Evolutionary conservation across 2,797 vertebrate genomes (phyloP), one percentile per base, ranked within the genome.

Genomic region (Chaunax sp.): DNA sequence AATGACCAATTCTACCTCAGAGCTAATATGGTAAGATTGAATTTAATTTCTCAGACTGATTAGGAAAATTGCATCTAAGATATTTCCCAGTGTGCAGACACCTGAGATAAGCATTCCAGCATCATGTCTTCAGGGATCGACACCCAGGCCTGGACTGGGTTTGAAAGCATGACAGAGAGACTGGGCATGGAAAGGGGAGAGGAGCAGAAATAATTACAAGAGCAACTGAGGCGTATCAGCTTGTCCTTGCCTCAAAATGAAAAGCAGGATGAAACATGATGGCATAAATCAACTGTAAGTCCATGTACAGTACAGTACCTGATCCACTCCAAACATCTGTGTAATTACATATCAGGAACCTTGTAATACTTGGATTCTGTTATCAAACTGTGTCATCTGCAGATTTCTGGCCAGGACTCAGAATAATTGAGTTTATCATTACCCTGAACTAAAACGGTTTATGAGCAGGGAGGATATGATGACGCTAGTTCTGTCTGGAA

Each of bases 131-230:
- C 71, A 30, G 88, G 91, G 90, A 89, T 75, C 44, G 75, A 84
- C 88, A 78, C 69, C 74, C 80, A 51, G 75, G 82, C 77, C 76
- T 28, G 69, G 58, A 76, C 81, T 61, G 52, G 76, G 79, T 78
- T 81, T 72, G 81, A 77, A 80, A 81, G 81, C 57, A 72, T 64
- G 75, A 83, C 84, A 71, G 75, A 78, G 83, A 83, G 72, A 71
- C 81, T 77, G 81, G 85, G 86, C 71, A 83, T 75, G 65, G 87
- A 84, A 86, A 85, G 86, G 75, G 63, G 81, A 87, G 87, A 86
- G 77, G 74, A 90, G 90, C 83, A 87, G 89, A 93, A 91, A 93
- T 93, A 93, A 93, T 94, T 92, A 94, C 85, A 76, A 84, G 83
- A 90, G 75, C 83, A 82, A 91, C 75, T 91, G 87, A 92, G 87